Percentiles rank a stretch among this genome's conserved stretches.
Conservation (phyloP, 2,113 vertebrate genomes). For the Brachypteracias leptosomus region DNA sequence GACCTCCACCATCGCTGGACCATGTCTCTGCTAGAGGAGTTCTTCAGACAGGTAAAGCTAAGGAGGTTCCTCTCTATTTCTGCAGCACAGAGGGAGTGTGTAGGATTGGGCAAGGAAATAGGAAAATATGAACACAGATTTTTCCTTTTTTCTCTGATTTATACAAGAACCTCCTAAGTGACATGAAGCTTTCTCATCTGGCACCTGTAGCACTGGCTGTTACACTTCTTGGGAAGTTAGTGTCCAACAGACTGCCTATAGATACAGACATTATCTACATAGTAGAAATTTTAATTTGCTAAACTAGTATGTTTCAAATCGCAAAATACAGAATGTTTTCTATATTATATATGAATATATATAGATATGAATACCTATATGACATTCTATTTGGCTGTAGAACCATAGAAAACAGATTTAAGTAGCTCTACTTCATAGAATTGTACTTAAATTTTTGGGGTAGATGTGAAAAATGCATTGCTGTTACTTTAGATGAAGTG, state of each 20-base stretch:
- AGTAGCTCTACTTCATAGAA: background rate
- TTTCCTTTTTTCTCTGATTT: background rate
- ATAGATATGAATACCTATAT: too few species aligned
- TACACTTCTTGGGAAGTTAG: background rate
- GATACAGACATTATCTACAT: background rate
- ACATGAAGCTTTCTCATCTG: background rate
- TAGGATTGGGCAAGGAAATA: background rate
- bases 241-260: background rate
- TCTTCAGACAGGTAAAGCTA: constrained; percentile 90
- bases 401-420: background rate
- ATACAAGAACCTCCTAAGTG: background rate
- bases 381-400: background rate
- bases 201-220: background rate
- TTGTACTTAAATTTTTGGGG: background rate
- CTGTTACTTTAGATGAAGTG: background rate
- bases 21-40: constrained; percentile 93
- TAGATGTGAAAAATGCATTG: background rate
- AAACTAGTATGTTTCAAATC: background rate
- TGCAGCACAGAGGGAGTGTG: background rate
- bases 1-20: constrained; percentile 97
- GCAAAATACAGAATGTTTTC: background rate
- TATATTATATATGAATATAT: too few species aligned
- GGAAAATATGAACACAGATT: background rate
- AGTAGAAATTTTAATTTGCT: background rate
- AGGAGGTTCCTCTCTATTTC: background rate